phyloP scores from a whole-genome alignment of 2,797 vertebrate genomes.

The Holocentrus rufus region DNA sequence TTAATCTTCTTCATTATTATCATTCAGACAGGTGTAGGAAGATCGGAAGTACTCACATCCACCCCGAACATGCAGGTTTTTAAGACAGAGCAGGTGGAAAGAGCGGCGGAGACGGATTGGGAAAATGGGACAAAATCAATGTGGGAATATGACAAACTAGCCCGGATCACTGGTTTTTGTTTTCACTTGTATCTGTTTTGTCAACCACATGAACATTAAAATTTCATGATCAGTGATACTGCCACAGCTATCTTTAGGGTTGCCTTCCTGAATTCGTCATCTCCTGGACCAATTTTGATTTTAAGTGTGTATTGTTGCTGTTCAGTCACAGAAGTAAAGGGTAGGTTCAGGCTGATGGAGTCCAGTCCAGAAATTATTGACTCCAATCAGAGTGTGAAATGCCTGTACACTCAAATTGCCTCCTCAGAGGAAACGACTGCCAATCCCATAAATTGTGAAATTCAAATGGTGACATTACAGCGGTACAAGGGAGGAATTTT shows the following conservation, averaged over 20 bases:
- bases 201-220: constrained; percentile 35
- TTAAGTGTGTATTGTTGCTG: background rate
- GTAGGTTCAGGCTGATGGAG: constrained; percentile 13
- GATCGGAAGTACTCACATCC: constrained; percentile 42
- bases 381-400: no score
- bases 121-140: constrained; percentile 53
- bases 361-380: no score
- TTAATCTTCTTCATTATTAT: constrained; percentile 67
- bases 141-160: constrained; percentile 33
- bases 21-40: constrained; percentile 56
- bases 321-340: constrained; percentile 8
- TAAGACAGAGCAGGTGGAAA: constrained; percentile 42
- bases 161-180: constrained; percentile 46
- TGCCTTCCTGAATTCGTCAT: constrained; percentile 9
- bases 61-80: constrained; percentile 43
- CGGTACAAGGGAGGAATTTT: no score
- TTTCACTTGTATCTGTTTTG: constrained; percentile 13
- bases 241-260: background rate
- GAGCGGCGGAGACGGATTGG: constrained; percentile 10
- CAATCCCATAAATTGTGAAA: no score
- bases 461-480: no score
- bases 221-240: constrained; percentile 10
- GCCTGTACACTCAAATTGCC: background rate
- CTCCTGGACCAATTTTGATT: background rate
- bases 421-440: no score